These are phyloP conservation scores for Lophochroa leadbeateri DNA, from an alignment of 2,113 vertebrate species.

Conservation along the genomic window DNA sequence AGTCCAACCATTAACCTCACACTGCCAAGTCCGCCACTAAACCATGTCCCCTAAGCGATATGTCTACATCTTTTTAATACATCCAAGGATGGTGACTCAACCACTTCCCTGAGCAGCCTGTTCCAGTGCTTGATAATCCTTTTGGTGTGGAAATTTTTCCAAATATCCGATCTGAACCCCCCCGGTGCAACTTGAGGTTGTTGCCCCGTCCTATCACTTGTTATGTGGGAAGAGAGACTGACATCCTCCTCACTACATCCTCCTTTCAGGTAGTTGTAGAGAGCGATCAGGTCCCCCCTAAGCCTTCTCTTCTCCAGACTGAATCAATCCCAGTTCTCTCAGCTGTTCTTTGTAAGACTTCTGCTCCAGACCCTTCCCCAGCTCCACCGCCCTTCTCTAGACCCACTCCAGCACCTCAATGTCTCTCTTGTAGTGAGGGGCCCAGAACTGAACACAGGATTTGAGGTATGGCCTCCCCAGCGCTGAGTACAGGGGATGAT, in stretches of 20 bases:
- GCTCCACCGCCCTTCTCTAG: too few species aligned
- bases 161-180: neutral
- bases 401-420: fast-evolving
- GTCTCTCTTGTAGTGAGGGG: neutral
- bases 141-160: neutral
- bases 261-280: neutral
- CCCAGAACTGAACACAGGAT: neutral
- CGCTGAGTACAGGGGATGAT: fast-evolving
- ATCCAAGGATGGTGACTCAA: neutral
- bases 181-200: neutral
- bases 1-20: fast-evolving
- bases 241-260: neutral
- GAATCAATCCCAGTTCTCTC: too few species aligned
- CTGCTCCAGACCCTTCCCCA: too few species aligned
- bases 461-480: neutral
- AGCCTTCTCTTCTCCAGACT: too few species aligned
- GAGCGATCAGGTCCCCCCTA: neutral
- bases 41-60: neutral
- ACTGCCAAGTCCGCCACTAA: neutral
- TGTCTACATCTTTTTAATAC: neutral
- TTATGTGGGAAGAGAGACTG: neutral
- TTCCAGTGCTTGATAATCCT: neutral
- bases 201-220: neutral
- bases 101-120: neutral
- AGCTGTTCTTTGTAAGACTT: too few species aligned